Base-by-base conservation (phyloP, 1,140 invertebrate species). In the Onthophagus taurus region DNA sequence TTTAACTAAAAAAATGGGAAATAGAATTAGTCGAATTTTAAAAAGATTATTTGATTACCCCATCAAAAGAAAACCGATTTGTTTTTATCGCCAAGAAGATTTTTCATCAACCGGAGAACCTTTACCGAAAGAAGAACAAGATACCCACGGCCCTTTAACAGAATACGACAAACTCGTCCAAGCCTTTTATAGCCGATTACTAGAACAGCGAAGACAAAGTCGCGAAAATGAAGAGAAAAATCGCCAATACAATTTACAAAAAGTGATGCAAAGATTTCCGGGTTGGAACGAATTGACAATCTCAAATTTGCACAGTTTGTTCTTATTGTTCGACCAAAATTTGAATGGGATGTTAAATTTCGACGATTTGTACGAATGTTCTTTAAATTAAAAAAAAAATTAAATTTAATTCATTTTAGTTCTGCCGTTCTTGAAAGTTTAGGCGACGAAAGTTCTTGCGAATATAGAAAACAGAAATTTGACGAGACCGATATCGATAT, bases 261-360 rank as follows among this genome's bases (percentile, higher is more conserved):
- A 69, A 45, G 64, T 69, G 4, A 58, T 70, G 11, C 52, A 56
- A 20, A 53, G 64, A 8, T 73, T 68, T 52, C 67, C 69, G 1
- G 68, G 69, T 6, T 72, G 71, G 70, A 69, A 70, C 44, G 69
- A 73, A 48, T 60, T 71, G 8, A 71, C 69, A 4, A 67, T 73
- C 11, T 64, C 68, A 12, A 71, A 72, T 49, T 51, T 73, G 31
- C 70, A 72, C 51, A 71, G 68, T 37, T 47, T 71, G 13, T 73
- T 72, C 47, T 54, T 72, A 13, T 53, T 71, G 2, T 71, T 73
- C 39, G 69, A 70, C 53, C 68, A 70, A 46, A 65, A 71, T 44
- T 59, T 63, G 4, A 72, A 71, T 49, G 70, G 70, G 14, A 70
- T 72, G 69, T 61, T 73, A 3, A 64, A 64, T 34, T 70, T 69